These are phyloP conservation scores for Acleris holmiana DNA, from an alignment of 2,888 invertebrate genomes.

Conservation along the genomic window DNA sequence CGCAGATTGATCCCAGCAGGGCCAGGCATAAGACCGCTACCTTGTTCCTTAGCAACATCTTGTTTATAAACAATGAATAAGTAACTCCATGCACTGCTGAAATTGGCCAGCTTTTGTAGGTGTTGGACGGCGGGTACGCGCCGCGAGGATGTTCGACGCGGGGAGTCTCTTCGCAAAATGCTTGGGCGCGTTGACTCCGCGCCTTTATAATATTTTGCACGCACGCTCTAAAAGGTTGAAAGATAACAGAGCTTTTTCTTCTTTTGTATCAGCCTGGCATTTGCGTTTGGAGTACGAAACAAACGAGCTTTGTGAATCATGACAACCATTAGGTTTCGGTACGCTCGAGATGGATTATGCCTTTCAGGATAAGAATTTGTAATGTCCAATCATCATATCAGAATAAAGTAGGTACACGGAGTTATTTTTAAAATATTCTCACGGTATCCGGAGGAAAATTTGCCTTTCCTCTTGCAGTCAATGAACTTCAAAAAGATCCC, in stretches of 20 bases:
- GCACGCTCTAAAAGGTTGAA: conserved; percentile 70
- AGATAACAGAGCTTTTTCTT: conserved; percentile 80
- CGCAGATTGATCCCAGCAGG: conserved; percentile 59
- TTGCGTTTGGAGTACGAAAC: conserved; percentile 51
- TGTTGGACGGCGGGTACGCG: conserved; percentile 48
- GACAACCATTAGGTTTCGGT: conserved; percentile 61
- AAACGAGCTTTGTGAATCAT: conserved; percentile 67
- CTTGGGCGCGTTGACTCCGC: conserved; percentile 63
- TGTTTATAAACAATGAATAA: conserved; percentile 36
- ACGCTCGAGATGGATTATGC: conserved; percentile 53
- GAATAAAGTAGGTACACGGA: conserved; percentile 50
- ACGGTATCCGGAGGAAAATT: conserved; percentile 49
- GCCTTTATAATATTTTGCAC: conserved; percentile 81
- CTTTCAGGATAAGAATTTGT: conserved; percentile 38
- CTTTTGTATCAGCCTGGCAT: conserved; percentile 72
- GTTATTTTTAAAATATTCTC: conserved; percentile 56
- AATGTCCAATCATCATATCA: conserved; percentile 41
- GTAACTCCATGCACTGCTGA: conserved; percentile 37
- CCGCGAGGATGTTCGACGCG: conserved; percentile 71
- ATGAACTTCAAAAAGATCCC: conserved; percentile 53
- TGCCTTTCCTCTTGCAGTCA: conserved; percentile 51
- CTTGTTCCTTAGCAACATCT: conserved; percentile 61
- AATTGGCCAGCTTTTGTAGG: conserved; percentile 39
- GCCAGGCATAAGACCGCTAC: conserved; percentile 59
- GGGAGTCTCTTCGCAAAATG: conserved; percentile 81